Percentiles rank a stretch among this genome's conserved stretches.
Evolutionary conservation across 2,113 vertebrate species (phyloP).

Genomic region (Calyptommatus sinebrachiatus): DNA sequence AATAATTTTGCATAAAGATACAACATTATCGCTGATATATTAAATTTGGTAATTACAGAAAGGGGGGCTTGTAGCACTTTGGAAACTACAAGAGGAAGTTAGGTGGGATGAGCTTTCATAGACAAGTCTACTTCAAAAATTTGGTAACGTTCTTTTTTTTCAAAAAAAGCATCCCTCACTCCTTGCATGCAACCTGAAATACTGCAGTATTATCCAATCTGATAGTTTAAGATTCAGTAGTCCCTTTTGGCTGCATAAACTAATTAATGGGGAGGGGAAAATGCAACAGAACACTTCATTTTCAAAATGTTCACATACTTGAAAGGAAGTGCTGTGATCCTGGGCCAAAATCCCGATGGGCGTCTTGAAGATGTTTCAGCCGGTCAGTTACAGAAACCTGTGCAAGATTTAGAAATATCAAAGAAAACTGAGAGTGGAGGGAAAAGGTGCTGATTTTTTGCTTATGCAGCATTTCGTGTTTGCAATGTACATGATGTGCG

Average conservation of each 20-base stretch:
- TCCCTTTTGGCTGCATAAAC: background rate
- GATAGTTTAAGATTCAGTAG: too few relatives aligned
- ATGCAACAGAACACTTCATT: background rate
- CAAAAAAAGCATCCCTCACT: background rate
- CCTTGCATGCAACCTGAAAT: background rate
- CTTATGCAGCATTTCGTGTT: background rate
- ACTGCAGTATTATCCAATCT: too few relatives aligned
- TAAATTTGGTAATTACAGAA: background rate
- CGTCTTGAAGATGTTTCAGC: constrained; percentile 95
- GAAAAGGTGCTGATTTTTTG: background rate
- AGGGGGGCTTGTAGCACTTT: too few relatives aligned
- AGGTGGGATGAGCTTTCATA: too few relatives aligned
- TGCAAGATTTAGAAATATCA: constrained; percentile 16
- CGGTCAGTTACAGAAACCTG: constrained; percentile 90
- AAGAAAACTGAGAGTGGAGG: background rate
- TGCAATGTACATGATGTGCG: background rate
- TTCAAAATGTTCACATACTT: constrained; percentile 78
- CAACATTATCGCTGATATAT: background rate
- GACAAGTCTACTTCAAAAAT: too few relatives aligned
- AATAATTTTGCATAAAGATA: too few relatives aligned
- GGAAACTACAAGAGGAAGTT: too few relatives aligned
- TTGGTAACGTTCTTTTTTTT: background rate
- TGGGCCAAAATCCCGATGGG: constrained; percentile 95
- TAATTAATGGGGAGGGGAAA: background rate
- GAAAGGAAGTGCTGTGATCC: constrained; percentile 98